Conservation (phyloP, 1,140 invertebrate species). For the Dendroctonus ponderosae region DNA sequence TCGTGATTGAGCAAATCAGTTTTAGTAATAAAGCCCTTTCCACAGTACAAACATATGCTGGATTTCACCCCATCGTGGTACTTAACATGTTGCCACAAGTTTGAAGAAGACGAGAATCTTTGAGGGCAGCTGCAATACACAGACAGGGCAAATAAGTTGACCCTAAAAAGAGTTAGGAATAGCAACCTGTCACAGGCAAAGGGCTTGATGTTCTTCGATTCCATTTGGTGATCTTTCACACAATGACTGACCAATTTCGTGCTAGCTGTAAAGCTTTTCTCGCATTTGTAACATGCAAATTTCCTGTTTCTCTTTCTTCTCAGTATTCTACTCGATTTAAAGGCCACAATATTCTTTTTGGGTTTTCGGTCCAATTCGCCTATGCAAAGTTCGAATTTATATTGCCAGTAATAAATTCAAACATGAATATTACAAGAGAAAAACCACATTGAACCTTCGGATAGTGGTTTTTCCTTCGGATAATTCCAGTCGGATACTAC, state of each 20-base stretch:
- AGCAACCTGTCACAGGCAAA: constrained; percentile 50
- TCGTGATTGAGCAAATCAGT: constrained; percentile 56
- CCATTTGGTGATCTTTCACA: constrained; percentile 53
- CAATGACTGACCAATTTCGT: constrained; percentile 46
- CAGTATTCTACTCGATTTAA: too few relatives aligned
- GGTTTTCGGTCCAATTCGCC: too few relatives aligned
- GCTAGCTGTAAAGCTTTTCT: constrained; percentile 17
- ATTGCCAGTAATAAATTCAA: too few relatives aligned
- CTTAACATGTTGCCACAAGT: constrained; percentile 38
- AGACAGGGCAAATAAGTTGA: neutral
- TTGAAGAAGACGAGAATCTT: constrained; percentile 35
- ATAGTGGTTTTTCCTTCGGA: too few relatives aligned
- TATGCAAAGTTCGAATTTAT: too few relatives aligned
- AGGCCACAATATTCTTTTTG: too few relatives aligned
- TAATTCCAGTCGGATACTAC: too few relatives aligned
- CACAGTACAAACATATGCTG: constrained; percentile 56
- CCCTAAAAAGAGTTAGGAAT: too few relatives aligned
- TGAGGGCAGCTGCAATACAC: constrained; percentile 39
- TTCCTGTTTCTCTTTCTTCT: constrained; percentile 8
- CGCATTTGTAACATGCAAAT: constrained; percentile 39
- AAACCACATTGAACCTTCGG: too few relatives aligned
- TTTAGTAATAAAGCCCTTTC: constrained; percentile 59
- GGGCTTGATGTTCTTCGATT: constrained; percentile 54
- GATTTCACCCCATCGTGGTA: constrained; percentile 39
- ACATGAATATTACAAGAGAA: too few relatives aligned